Evolutionary conservation across 1,140 invertebrate genomes (phyloP), one percentile per base, ranked within the genome.

Genomic region (Gryon sp.): DNA sequence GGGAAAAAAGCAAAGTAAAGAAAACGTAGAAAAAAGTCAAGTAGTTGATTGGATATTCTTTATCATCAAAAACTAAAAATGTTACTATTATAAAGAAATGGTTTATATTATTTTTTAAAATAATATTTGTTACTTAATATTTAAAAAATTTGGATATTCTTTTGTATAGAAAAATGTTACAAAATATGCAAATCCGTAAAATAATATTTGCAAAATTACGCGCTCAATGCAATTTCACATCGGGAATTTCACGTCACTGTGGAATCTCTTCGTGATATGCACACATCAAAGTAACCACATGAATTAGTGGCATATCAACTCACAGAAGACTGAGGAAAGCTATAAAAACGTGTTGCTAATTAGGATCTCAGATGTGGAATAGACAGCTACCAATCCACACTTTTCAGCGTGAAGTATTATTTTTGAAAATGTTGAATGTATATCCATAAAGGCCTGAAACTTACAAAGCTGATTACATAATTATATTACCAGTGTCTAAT

Each of bases 301-400:
- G 12, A 62, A 62, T 62, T 62, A 40, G 45, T 40, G 20, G 59
- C 45, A 14, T 11, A 59, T 57, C 15, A 32, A 8, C 28, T 20
- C 30, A 45, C 41, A 36, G 14, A 24, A 32, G 24, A 7, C 7
- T 20, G 26, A 45, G 7, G 19, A 57, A 41, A 45, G 22, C 41
- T 16, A 60, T 60, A 60, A 60, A 60, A 60, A 45, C 28, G 41
- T 60, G 41, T 34, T 11, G 12, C 41, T 46, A 41, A 60, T 60
- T 60, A 46, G 28, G 41, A 60, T 60, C 55, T 60, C 20, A 32
- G 38, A 46, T 24, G 18, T 28, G 19, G 30, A 46, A 60, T 22
- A 60, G 55, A 46, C 30, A 40, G 57, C 57, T 15, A 22, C 14
- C 32, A 40, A 48, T 48, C 32, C 4, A 22, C 34, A 28, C 53